phyloP scores from a whole-genome alignment of 2,797 vertebrate species.

The Anniella stebbinsi region DNA sequence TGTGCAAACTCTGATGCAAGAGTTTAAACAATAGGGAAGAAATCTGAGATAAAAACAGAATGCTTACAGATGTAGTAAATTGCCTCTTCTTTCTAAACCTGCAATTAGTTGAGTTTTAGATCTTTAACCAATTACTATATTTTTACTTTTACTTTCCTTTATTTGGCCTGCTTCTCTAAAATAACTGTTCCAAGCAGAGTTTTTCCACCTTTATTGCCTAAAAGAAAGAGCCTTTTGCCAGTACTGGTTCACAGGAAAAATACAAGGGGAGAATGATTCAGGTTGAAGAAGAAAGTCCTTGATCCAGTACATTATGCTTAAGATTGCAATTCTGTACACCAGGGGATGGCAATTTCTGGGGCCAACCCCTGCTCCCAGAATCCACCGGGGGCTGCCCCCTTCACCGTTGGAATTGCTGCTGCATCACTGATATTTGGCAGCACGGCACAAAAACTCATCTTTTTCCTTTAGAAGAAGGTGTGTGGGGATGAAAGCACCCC shows the following conservation, averaged over 20 bases:
- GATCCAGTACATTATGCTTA: background rate
- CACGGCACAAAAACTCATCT: no score
- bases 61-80: conserved; percentile 17
- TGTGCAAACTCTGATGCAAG: conserved; percentile 26
- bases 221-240: background rate
- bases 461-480: no score
- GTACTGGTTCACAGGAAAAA: no score
- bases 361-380: no score
- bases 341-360: no score
- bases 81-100: background rate
- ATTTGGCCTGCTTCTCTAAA: background rate
- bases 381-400: no score
- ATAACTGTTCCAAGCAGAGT: background rate
- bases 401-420: no score
- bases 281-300: background rate
- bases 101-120: conserved; percentile 12
- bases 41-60: conserved; percentile 44
- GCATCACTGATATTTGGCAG: no score
- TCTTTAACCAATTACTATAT: conserved; percentile 23
- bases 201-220: background rate
- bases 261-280: background rate
- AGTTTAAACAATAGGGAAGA: conserved; percentile 38
- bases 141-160: background rate
- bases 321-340: background rate
- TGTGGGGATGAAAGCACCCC: no score